Percentiles rank a stretch among this genome's conserved stretches.
Conservation (phyloP, 2,797 vertebrate genomes). For the Leuciscus waleckii region DNA sequence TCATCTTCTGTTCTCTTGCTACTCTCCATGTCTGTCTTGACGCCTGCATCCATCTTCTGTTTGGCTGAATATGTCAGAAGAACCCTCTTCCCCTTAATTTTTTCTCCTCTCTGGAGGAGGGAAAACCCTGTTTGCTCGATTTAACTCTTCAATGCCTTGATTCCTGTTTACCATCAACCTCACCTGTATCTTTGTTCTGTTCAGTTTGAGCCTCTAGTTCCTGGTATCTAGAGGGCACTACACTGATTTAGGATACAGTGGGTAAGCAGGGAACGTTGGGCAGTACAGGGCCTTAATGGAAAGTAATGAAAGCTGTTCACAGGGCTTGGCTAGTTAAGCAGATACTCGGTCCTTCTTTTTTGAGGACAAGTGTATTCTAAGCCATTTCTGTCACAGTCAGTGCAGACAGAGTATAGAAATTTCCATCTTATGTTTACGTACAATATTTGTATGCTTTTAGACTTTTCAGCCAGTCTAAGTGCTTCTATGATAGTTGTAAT, state of each 20-base stretch:
- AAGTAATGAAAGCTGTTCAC: conserved; percentile 55
- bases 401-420: conserved; percentile 61
- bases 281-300: conserved; percentile 57
- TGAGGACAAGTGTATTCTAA: conserved; percentile 53
- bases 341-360: conserved; percentile 59
- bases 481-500: conserved; percentile 61
- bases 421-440: conserved; percentile 59
- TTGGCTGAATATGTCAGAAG: conserved; percentile 73
- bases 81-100: conserved; percentile 60
- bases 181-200: conserved; percentile 66
- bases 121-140: conserved; percentile 60
- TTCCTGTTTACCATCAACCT: conserved; percentile 62
- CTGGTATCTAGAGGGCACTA: conserved; percentile 60
- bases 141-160: conserved; percentile 53
- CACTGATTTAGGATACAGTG: conserved; percentile 65
- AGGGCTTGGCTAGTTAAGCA: conserved; percentile 56
- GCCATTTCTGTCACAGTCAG: conserved; percentile 60
- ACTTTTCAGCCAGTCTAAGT: conserved; percentile 57
- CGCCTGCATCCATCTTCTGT: conserved; percentile 74
- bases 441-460: conserved; percentile 65
- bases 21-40: conserved; percentile 69
- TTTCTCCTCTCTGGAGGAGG: conserved; percentile 74
- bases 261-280: conserved; percentile 58
- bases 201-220: conserved; percentile 66
- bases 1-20: conserved; percentile 66